Percentiles rank a stretch among this genome's conserved stretches.
Evolutionary conservation across 2,888 invertebrate genomes (phyloP).

Genomic region (Stegophylla sp.): DNA sequence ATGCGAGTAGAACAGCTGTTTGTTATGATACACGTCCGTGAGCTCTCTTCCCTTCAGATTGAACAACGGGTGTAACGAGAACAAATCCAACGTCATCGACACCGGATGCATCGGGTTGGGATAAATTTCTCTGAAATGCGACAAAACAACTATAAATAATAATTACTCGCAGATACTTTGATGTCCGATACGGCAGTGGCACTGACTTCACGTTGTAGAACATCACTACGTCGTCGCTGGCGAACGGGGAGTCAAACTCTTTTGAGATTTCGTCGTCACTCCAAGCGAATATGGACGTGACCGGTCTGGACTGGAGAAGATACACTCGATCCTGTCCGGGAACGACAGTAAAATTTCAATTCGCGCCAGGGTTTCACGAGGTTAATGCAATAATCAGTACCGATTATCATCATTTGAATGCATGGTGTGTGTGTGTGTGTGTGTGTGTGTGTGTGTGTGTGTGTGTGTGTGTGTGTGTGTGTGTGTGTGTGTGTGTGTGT

Average conservation of each 20-base stretch:
- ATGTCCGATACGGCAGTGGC: not conserved
- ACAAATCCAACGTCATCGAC: slow-evolving; percentile 44
- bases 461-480: too few relatives aligned
- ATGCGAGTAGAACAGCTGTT: slow-evolving; percentile 14
- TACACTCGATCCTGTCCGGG: slow-evolving; percentile 65
- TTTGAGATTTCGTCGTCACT: slow-evolving; percentile 80
- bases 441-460: too few relatives aligned
- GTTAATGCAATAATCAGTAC: too few relatives aligned
- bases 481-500: too few relatives aligned
- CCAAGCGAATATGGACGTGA: slow-evolving; percentile 77
- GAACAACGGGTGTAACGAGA: slow-evolving; percentile 18
- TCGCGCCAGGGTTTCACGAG: too few relatives aligned
- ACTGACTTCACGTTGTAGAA: slow-evolving; percentile 80
- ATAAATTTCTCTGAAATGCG: slow-evolving; percentile 69
- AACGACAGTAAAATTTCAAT: too few relatives aligned
- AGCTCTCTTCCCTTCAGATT: slow-evolving; percentile 11
- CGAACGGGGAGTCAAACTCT: slow-evolving; percentile 76
- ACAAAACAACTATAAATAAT: not conserved
- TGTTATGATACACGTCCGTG: slow-evolving; percentile 33
- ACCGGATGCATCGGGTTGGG: slow-evolving; percentile 64
- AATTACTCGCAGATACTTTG: not conserved
- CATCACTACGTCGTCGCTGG: slow-evolving; percentile 72
- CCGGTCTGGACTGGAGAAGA: slow-evolving; percentile 79
- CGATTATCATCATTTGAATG: too few relatives aligned
- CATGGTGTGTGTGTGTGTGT: too few relatives aligned